Base-by-base conservation (phyloP, 2,888 invertebrate species). In the Cataglyphis livida region DNA sequence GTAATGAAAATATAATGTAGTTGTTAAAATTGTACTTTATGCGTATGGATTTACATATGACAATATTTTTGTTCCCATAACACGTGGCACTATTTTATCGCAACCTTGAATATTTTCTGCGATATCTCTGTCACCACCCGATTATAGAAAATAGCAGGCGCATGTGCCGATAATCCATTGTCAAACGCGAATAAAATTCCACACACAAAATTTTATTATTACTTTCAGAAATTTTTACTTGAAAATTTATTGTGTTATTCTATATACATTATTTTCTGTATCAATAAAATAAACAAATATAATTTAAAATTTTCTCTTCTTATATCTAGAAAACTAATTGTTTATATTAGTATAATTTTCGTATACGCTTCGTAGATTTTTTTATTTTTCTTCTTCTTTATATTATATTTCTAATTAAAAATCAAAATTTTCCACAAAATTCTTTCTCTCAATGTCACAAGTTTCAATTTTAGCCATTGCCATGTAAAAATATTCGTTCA, bases 121-220 rank as follows among this genome's bases (percentile, higher is more conserved):
- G 5, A 62, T 21, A 74, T 62, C 10, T 64, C 10, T 62, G 1
- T 62, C 32, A 44, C n/a, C 9, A 32, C 4, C 15, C 3, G 10
- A 48, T 74, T 35, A 48, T 28, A 59, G 6, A 0, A 57, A 71
- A 73, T 25, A 12, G 3, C 28, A 28, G 28, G 18, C 28, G 12
- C 41, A 73, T 12, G 18, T 73, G 59, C 9, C 70, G n/a, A 71
- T 62, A 44, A 32, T 2, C n/a, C n/a, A 32, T 32, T 44, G 21
- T 44, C 62, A 25, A 71, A 25, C 12, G 10, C 5, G 25, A 38
- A 12, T 7, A n/a, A 15, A 73, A 59, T 57, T 15, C 12, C n/a
- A 59, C n/a, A 18, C 18, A 1, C 25, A 1, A 71, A 15, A 57
- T 38, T 57, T 38, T 38, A 38, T 54, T 21, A 21, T 38, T 21